Evolutionary conservation across 2,888 invertebrate genomes (phyloP), one percentile per base, ranked within the genome.

Genomic region (Sarcophaga carnaria): DNA sequence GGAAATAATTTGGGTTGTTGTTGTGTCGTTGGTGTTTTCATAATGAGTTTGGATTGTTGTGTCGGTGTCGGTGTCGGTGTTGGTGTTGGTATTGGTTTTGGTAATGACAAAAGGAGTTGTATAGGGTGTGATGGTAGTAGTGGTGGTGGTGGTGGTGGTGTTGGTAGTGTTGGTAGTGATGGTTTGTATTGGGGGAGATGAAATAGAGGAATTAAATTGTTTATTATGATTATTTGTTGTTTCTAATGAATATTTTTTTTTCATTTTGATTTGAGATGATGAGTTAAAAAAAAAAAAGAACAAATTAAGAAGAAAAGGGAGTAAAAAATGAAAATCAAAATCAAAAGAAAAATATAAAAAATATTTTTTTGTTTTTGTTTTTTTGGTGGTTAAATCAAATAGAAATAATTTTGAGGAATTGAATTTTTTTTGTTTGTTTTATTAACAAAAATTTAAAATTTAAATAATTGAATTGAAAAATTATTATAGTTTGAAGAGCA

Each of bases 161-260:
- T 54, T 80, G 75, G 66, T 82, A 62, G 67, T 60, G 25, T 63
- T 78, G 47, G 54, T 77, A 49, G 77, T 80, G 60, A 67, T 86
- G 88, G 77, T 85, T 84, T 85, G 88, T 88, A 86, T 88, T 84
- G 77, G 85, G 87, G 85, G 88, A 72, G 79, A 84, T 82, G 87
- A 87, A 87, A 87, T 79, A 87, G 87, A 87, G 87, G 87, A 88
- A 87, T 87, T 87, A 81, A 87, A 87, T 87, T 88, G 88, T 88
- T 85, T 80, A 86, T 87, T 85, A 86, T 89, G 88, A 88, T 89
- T 87, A 89, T 81, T 80, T 79, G 87, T 87, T 84, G 84, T 84
- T 87, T 84, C 84, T 54, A 78, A 83, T 72, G 83, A 78, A 47
- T 67, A 77, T 64, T 80, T 71, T 75, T 81, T 88, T 71, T 85